Evolutionary conservation across 2,888 invertebrate species (phyloP).

Genomic region (Oscheius sp.): DNA sequence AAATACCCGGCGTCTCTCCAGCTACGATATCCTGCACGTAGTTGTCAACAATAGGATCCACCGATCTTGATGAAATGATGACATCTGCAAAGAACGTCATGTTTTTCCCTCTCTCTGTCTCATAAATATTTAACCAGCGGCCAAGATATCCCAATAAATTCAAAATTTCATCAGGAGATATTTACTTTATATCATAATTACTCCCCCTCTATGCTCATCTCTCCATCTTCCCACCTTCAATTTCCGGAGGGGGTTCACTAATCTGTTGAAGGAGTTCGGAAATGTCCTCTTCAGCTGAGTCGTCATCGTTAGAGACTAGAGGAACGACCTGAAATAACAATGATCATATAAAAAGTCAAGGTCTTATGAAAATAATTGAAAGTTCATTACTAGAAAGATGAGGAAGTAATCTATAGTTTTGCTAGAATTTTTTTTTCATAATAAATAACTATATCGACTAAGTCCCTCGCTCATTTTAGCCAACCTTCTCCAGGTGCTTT

Average conservation of each 20-base stretch:
- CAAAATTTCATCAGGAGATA: background rate
- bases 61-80: conserved; percentile 36
- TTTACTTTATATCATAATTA: background rate
- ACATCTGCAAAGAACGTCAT: conserved; percentile 29
- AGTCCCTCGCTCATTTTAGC: too few species aligned
- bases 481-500: too few species aligned
- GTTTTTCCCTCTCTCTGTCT: background rate
- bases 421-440: too few species aligned
- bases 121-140: background rate
- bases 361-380: too few species aligned
- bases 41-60: conserved; percentile 34
- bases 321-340: conserved; percentile 20
- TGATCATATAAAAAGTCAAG: background rate
- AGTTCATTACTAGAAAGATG: too few species aligned
- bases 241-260: conserved; percentile 40
- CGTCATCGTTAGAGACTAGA: conserved; percentile 26
- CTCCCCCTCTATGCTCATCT: conserved; percentile 8
- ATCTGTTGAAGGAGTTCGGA: conserved; percentile 40
- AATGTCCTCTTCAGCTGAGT: conserved; percentile 35
- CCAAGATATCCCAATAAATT: background rate
- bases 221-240: too few species aligned
- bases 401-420: too few species aligned
- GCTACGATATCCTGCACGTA: conserved; percentile 45
- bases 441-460: too few species aligned
- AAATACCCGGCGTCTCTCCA: conserved; percentile 37